Conservation (phyloP, 1,140 invertebrate species). For the Halesus radiatus region DNA sequence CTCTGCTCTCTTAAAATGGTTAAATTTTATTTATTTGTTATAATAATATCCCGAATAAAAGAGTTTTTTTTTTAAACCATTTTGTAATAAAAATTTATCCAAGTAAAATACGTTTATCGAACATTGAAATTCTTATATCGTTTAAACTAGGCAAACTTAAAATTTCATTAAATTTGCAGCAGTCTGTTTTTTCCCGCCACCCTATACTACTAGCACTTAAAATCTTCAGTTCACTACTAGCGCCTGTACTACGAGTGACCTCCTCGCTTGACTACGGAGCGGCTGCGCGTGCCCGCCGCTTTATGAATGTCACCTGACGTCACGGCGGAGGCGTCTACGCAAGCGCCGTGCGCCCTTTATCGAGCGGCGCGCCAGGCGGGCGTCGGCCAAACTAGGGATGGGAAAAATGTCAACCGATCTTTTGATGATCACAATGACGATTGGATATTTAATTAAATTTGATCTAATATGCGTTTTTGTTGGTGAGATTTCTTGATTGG, state of each 20-base stretch:
- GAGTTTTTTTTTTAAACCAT: too few species aligned
- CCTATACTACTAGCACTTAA: background rate
- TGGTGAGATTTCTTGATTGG: too few species aligned
- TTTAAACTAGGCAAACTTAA: too few species aligned
- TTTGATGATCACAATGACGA: background rate
- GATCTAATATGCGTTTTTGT: too few species aligned
- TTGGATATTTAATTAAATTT: background rate
- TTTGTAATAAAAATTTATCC: too few species aligned
- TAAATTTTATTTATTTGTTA: too few species aligned
- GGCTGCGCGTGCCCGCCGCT: constrained; percentile 43
- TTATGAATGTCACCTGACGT: constrained; percentile 57
- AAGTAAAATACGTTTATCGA: too few species aligned
- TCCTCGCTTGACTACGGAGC: constrained; percentile 39
- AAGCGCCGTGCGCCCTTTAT: constrained; percentile 51
- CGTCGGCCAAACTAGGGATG: constrained; percentile 45
- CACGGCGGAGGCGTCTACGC: constrained; percentile 44
- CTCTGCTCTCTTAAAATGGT: too few species aligned
- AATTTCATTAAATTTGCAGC: too few species aligned
- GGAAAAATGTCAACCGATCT: background rate
- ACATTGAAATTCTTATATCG: too few species aligned
- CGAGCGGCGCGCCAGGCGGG: constrained; percentile 44
- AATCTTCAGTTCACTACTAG: background rate
- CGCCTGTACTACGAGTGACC: constrained; percentile 25
- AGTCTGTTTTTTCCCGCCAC: background rate
- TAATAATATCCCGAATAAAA: too few species aligned